phyloP scores from a whole-genome alignment of 2,888 invertebrate species.

The Ectemnius cavifrons region DNA sequence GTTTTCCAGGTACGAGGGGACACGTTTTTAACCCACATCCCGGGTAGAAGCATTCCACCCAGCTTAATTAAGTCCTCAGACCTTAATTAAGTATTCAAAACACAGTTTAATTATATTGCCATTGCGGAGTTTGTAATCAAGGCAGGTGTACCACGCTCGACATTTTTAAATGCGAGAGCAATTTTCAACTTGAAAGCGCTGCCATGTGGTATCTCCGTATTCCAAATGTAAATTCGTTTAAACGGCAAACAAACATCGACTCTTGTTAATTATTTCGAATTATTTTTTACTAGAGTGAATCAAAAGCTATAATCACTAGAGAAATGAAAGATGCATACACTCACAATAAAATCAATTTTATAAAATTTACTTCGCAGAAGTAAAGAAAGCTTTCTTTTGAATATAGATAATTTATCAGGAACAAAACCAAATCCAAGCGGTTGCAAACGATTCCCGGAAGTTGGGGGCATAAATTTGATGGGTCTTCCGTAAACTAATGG shows the following conservation, averaged over 20 bases:
- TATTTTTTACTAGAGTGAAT: too few relatives aligned
- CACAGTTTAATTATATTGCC: constrained; percentile 20
- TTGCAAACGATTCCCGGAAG: too few relatives aligned
- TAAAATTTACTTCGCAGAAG: too few relatives aligned
- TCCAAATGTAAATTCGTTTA: background rate
- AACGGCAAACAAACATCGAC: background rate
- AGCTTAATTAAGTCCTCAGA: constrained; percentile 23
- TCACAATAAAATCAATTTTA: too few relatives aligned
- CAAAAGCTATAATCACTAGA: too few relatives aligned
- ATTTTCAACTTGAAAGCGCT: background rate
- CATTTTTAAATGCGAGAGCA: background rate
- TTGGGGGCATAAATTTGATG: too few relatives aligned
- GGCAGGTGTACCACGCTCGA: background rate
- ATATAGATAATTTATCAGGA: too few relatives aligned
- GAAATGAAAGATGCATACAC: too few relatives aligned
- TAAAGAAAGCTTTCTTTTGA: too few relatives aligned
- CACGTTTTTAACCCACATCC: constrained; percentile 4
- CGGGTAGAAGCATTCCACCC: background rate
- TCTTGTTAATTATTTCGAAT: too few relatives aligned
- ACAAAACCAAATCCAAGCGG: too few relatives aligned
- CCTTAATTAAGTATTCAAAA: constrained; percentile 13
- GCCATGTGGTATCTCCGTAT: background rate
- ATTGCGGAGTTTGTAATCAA: constrained; percentile 14
- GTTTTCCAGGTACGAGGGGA: background rate
- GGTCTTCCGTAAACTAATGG: too few relatives aligned